These are phyloP conservation scores for Cranoglanis bouderius DNA, from an alignment of 2,113 vertebrate genomes.

Conservation along the genomic window DNA sequence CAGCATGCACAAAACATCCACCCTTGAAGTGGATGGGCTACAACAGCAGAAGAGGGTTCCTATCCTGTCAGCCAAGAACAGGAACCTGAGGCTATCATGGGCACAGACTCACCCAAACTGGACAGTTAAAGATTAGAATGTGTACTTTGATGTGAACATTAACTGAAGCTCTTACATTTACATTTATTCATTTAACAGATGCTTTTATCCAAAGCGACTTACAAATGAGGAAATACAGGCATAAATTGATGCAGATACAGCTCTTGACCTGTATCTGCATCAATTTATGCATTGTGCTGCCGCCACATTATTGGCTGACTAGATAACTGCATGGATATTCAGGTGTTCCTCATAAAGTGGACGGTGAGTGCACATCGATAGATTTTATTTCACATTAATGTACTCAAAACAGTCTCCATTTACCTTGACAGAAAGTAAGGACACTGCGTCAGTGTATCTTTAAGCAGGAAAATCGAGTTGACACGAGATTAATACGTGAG, in stretches of 20 bases:
- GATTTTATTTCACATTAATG: background rate
- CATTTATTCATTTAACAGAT: too few relatives aligned
- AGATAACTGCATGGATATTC: background rate
- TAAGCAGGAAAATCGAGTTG: background rate
- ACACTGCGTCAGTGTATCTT: background rate
- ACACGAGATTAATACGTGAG: background rate
- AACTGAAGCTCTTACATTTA: background rate
- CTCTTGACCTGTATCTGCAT: background rate
- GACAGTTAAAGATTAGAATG: background rate
- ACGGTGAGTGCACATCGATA: background rate
- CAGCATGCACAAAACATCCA: background rate
- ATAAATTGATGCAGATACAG: too few relatives aligned
- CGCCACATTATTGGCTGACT: background rate
- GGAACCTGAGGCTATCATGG: background rate
- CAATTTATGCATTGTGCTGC: background rate
- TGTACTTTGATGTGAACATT: background rate
- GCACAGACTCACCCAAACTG: background rate
- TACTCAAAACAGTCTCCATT: background rate
- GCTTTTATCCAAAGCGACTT: too few relatives aligned
- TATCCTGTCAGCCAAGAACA: background rate
- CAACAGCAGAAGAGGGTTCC: background rate
- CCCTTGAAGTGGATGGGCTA: background rate
- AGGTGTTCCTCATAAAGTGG: background rate
- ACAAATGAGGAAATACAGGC: too few relatives aligned
- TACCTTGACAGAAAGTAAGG: background rate